Evolutionary conservation across 2,888 invertebrate genomes (phyloP), one percentile per base, ranked within the genome.

Genomic region (Vandiemenella viatica): DNA sequence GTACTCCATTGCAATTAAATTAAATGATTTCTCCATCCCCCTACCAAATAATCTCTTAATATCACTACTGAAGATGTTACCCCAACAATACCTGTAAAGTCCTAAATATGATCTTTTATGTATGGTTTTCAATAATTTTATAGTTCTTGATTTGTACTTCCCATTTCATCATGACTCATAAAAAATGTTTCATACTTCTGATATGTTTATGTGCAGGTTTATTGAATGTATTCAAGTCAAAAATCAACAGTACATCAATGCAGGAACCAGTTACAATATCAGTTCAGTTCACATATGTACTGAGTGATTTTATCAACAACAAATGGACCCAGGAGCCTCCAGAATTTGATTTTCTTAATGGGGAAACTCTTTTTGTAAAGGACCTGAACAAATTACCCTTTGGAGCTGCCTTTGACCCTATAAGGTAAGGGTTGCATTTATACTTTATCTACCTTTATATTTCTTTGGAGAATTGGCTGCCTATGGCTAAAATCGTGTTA

Each of bases 361-460:
- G 71, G 40, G 75, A 77, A 55, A 68, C 73, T 43, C 61, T 71
- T 20, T 13, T 2, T 32, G 63, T 68, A 2, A 65, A 62, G 41
- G 66, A 68, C 60, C 65, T 76, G 46, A 73, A 71, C 17, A 67
- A 70, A 55, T 69, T 93, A 48, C 91, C 92, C 0, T 89, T 90
- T 69, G 93, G 93, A 32, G 83, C 87, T 21, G 78, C 80, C 23
- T 79, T 78, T 46, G 71, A 91, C 67, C 89, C 91, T 1, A 72
- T 88, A 22, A 69, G 67, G 74, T 73, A 61, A 58, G 56, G 43
- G 38, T 37, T n/a, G 8, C 13, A 23, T 23, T 16, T 23, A 19
- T 1, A 10, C 13, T 32, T 32, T 32, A 2, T 4, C 4, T 2
- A 32, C 3, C n/a, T 32, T 4, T 32, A 2, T 32, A 2, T 32